A percentile compares a stretch with the other conserved stretches of the same genome.
Conservation (phyloP, 2,888 invertebrate species). For the Melangyna quadrimaculata region DNA sequence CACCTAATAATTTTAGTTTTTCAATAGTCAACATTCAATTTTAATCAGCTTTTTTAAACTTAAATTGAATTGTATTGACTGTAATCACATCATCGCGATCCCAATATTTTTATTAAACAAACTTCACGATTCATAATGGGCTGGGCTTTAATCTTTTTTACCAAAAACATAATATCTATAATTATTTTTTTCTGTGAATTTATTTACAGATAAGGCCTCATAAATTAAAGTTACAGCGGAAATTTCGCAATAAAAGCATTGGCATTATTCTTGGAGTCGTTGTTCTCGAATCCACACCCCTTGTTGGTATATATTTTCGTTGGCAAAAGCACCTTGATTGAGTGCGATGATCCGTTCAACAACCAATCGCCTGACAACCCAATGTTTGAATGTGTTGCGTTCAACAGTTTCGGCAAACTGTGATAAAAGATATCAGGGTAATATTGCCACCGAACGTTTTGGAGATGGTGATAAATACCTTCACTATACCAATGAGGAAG, state of each 20-base stretch:
- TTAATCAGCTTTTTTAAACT: too few relatives aligned
- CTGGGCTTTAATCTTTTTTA: too few relatives aligned
- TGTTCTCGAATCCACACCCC: background rate
- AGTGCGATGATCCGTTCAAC: conserved; percentile 73
- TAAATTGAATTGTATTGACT: too few relatives aligned
- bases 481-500: conserved; percentile 76
- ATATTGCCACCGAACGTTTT: conserved; percentile 75
- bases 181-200: background rate
- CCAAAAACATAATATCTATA: background rate
- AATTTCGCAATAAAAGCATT: background rate
- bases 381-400: conserved; percentile 68
- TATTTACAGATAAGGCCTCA: background rate
- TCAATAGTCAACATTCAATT: too few relatives aligned
- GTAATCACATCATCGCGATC: too few relatives aligned
- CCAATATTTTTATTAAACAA: too few relatives aligned
- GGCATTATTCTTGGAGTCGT: background rate
- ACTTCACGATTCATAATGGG: too few relatives aligned
- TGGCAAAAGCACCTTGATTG: background rate
- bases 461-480: conserved; percentile 77
- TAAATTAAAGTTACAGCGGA: background rate
- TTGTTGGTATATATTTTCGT: background rate
- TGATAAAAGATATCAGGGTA: conserved; percentile 75
- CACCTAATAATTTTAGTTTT: too few relatives aligned
- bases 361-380: conserved; percentile 72
- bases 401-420: conserved; percentile 26